phyloP scores from a whole-genome alignment of 2,797 vertebrate genomes.

The Peromyscus eremicus region DNA sequence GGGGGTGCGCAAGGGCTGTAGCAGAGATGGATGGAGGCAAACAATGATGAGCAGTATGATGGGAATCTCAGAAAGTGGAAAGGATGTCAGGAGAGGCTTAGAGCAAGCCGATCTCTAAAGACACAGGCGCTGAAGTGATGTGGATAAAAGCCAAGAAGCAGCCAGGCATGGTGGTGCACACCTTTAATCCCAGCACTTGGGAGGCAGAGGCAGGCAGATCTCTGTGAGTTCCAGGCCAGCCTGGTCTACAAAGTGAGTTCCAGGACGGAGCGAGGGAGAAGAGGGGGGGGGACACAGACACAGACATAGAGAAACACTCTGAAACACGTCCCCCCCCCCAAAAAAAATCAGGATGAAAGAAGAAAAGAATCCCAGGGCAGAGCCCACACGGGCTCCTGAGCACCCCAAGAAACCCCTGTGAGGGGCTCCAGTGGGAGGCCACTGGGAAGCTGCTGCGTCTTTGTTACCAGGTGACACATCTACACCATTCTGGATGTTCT shows the following conservation, averaged over 20 bases:
- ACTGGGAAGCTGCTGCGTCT: not conserved
- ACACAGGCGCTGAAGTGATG: constrained; percentile 19
- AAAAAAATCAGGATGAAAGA: not conserved
- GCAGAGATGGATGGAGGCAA: not conserved
- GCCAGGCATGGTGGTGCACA: not conserved
- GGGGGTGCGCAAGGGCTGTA: no score
- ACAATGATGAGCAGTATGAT: not conserved
- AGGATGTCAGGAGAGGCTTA: not conserved
- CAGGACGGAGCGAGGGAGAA: not conserved
- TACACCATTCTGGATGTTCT: not conserved
- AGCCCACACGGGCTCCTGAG: not conserved
- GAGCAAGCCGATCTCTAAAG: constrained; percentile 18
- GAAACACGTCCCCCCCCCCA: not conserved
- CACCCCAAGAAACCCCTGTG: rapidly evolving
- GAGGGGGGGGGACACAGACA: no score
- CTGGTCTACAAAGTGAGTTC: not conserved
- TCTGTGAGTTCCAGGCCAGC: not conserved
- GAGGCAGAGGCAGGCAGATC: not conserved
- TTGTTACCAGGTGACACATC: not conserved
- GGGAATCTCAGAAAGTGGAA: not conserved
- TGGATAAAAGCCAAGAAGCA: constrained; percentile 5
- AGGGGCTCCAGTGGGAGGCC: not conserved
- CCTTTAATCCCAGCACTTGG: not conserved
- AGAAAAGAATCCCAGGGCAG: not conserved
- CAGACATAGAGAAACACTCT: not conserved